Conservation (phyloP, 2,113 vertebrate species). For the Siniperca chuatsi region DNA sequence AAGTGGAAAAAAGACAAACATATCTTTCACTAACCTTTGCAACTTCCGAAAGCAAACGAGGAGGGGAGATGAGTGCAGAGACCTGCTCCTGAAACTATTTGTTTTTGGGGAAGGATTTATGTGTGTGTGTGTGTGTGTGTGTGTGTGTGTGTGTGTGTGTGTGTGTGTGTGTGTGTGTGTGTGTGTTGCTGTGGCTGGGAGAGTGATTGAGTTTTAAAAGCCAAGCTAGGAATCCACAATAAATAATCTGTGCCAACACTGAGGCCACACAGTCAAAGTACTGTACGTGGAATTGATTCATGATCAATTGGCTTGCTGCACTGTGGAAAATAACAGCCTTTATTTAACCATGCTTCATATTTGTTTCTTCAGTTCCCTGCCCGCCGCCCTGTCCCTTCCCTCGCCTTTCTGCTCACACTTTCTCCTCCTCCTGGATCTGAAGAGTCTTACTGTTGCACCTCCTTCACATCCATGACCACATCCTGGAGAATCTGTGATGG, state of each 20-base stretch:
- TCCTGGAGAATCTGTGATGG: slow-evolving; percentile 22
- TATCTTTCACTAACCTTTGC: slow-evolving; percentile 75
- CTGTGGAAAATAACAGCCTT: slow-evolving; percentile 54
- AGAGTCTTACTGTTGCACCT: slow-evolving; percentile 73
- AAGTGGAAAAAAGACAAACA: slow-evolving; percentile 82
- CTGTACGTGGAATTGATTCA: slow-evolving; percentile 61
- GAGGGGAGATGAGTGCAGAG: slow-evolving; percentile 36
- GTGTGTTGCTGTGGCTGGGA: slow-evolving; percentile 40
- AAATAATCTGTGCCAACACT: slow-evolving; percentile 47
- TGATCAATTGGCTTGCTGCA: slow-evolving; percentile 59
- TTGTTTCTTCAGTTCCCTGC: slow-evolving; percentile 34
- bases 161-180: slow-evolving; percentile 43
- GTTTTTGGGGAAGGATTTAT: slow-evolving; percentile 58
- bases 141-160: slow-evolving; percentile 43
- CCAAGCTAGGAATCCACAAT: slow-evolving; percentile 51
- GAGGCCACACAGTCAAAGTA: slow-evolving; percentile 53
- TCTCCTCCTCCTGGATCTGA: slow-evolving; percentile 61
- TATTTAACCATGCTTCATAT: slow-evolving; percentile 54
- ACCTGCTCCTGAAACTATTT: slow-evolving; percentile 57
- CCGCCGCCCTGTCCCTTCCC: neutral
- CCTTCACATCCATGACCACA: slow-evolving; percentile 63
- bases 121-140: slow-evolving; percentile 43
- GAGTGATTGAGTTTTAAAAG: slow-evolving; percentile 64
- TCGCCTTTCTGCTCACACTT: slow-evolving; percentile 36
- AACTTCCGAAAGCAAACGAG: slow-evolving; percentile 60